Evolutionary conservation across 2,113 vertebrate species (phyloP), one percentile per base, ranked within the genome.

Genomic region (Syngnathus typhle): DNA sequence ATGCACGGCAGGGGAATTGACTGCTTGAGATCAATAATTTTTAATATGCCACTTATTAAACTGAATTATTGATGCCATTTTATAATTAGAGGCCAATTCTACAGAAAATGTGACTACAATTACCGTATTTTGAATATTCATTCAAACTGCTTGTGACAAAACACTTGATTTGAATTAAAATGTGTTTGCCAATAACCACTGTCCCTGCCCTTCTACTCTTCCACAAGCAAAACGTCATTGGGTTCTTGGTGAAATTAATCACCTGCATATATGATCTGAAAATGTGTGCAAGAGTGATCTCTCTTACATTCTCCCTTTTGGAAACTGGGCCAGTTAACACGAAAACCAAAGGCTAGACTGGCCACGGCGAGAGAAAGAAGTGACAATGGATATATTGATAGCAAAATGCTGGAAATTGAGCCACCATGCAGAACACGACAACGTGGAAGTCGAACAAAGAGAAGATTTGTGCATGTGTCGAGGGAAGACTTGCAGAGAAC

Each of bases 111-210:
- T 36, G 15, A 32, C 18, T 18, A 9, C 32, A 59, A 16, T 36
- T 59, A 32, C 27, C 27, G 27, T 32, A n/a, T 39, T 60, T 18
- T 39, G 37, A 21, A 5, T 12, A 12, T 39, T 41, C 38, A 1
- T 19, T 9, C 10, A 11, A 41, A 6, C 59, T 36, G 27, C 55
- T 58, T 36, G 13, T 39, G 59, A 39, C 4, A 60, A 60, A 60
- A n/a, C 19, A 11, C 36, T 39, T 37, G 37, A 60, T 18, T 60
- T 60, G 18, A 60, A n/a, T 60, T 60, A 39, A 60, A 60, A 60
- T 60, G 41, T 41, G 36, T 38, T 59, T 59, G n/a, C 27, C 52
- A 32, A 32, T 12, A 58, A 36, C 55, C 55, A 58, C 55, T 21
- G 27, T 18, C 37, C 55, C 36, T 27, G 13, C 37, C 59, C 59